Evolutionary conservation across 2,797 vertebrate genomes (phyloP).

Genomic region (Falco rusticolus): DNA sequence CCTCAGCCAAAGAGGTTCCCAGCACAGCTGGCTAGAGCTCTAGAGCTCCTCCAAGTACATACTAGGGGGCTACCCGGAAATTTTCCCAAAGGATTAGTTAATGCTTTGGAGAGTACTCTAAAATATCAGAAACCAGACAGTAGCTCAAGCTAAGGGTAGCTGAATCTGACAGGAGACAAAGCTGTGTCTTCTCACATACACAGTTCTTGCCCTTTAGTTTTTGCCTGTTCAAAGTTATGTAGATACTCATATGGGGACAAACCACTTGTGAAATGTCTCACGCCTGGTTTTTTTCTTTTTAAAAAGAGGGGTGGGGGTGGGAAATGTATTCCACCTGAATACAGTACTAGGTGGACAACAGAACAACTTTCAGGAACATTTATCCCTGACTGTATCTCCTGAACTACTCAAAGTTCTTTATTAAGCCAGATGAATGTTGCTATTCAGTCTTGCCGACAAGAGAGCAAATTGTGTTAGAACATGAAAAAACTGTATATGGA

Average conservation of each 20-base stretch:
- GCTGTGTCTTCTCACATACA: neutral
- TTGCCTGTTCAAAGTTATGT: neutral
- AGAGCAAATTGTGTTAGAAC: neutral
- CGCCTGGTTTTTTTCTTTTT: neutral
- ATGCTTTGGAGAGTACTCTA: neutral
- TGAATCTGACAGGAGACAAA: neutral
- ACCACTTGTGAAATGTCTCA: neutral
- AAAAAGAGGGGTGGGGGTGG: rapidly evolving
- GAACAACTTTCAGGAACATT: neutral
- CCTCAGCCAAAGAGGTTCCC: neutral
- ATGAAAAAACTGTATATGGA: neutral
- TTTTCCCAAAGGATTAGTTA: neutral
- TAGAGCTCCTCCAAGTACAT: neutral
- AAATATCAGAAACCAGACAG: neutral
- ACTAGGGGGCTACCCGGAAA: neutral
- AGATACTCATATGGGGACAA: neutral
- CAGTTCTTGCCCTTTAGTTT: neutral
- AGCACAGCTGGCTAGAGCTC: neutral
- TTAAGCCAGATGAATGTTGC: neutral
- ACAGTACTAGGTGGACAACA: neutral
- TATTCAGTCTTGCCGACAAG: neutral
- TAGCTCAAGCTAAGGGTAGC: neutral
- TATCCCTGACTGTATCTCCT: neutral
- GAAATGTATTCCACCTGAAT: neutral
- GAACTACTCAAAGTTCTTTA: neutral